Evolutionary conservation across 2,113 vertebrate species (phyloP).

Genomic region (Stigmatopora argus): DNA sequence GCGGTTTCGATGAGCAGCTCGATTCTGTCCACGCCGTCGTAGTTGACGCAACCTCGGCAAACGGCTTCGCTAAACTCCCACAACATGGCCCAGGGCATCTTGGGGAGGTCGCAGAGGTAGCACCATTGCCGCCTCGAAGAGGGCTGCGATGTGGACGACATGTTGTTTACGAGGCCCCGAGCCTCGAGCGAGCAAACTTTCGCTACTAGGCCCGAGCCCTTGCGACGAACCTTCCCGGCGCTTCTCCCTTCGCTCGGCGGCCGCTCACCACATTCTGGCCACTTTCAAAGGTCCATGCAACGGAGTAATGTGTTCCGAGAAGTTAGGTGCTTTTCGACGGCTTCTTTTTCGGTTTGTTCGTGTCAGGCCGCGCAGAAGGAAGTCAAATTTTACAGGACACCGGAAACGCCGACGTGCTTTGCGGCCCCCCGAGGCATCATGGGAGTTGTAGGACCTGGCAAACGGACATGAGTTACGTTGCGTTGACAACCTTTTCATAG

Average conservation of each 20-base stretch:
- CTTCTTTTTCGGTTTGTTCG: conserved; percentile 60
- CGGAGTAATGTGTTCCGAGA: background rate
- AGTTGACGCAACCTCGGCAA: conserved; percentile 87
- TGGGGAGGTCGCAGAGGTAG: conserved; percentile 88
- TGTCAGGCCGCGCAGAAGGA: conserved; percentile 63
- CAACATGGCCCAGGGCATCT: conserved; percentile 91
- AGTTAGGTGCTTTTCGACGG: conserved; percentile 51
- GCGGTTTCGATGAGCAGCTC: conserved; percentile 85
- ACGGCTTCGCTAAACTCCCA: conserved; percentile 92
- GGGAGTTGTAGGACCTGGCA: conserved; percentile 50
- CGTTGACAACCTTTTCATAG: too few relatives aligned
- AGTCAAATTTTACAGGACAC: conserved; percentile 68
- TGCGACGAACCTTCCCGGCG: conserved; percentile 22
- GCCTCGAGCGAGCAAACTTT: conserved; percentile 65
- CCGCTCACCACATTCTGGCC: conserved; percentile 29
- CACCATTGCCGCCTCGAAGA: conserved; percentile 88
- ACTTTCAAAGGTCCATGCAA: conserved; percentile 6
- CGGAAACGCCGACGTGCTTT: conserved; percentile 64
- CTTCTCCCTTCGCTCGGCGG: conserved; percentile 26
- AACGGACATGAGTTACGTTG: too few relatives aligned
- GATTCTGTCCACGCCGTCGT: conserved; percentile 84
- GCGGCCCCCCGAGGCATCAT: conserved; percentile 1
- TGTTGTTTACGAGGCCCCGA: conserved; percentile 70
- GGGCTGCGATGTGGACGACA: conserved; percentile 78
- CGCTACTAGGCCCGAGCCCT: conserved; percentile 54